A percentile compares a stretch with the other conserved stretches of the same genome.
Evolutionary conservation across 2,888 invertebrate genomes (phyloP).

Genomic region (Cerceris ruficornis): DNA sequence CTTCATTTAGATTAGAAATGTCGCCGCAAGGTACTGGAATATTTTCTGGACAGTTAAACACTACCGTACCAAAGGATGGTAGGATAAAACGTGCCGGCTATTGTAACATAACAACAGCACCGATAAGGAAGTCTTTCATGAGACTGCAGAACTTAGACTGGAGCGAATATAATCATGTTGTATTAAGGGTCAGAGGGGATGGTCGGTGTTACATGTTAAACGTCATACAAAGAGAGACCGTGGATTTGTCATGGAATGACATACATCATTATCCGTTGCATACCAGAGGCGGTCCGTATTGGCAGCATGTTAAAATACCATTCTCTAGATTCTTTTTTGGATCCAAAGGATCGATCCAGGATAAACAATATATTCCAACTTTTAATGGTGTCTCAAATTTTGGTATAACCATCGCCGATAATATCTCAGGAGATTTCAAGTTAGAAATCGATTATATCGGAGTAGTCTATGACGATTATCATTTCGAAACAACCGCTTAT

Average conservation of each 20-base stretch:
- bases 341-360: slow-evolving; percentile 93
- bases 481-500: slow-evolving; percentile 94
- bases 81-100: slow-evolving; percentile 90
- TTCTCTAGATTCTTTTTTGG: slow-evolving; percentile 95
- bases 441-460: slow-evolving; percentile 97
- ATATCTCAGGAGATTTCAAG: slow-evolving; percentile 91
- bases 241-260: slow-evolving; percentile 95
- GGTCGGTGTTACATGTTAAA: slow-evolving; percentile 95
- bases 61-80: slow-evolving; percentile 91
- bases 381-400: slow-evolving; percentile 87
- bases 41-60: slow-evolving; percentile 88
- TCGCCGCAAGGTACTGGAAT: slow-evolving; percentile 87
- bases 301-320: slow-evolving; percentile 95
- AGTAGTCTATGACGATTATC: slow-evolving; percentile 89
- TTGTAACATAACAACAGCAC: slow-evolving; percentile 89
- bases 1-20: slow-evolving; percentile 85
- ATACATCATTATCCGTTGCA: slow-evolving; percentile 92
- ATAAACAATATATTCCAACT: slow-evolving; percentile 87
- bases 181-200: slow-evolving; percentile 94
- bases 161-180: slow-evolving; percentile 88
- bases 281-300: slow-evolving; percentile 99
- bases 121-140: slow-evolving; percentile 91
- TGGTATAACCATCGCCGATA: slow-evolving; percentile 92
- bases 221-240: slow-evolving; percentile 88
- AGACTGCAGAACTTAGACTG: slow-evolving; percentile 88